Base-by-base conservation (phyloP, 2,888 invertebrate species). In the Amphipyra berbera region DNA sequence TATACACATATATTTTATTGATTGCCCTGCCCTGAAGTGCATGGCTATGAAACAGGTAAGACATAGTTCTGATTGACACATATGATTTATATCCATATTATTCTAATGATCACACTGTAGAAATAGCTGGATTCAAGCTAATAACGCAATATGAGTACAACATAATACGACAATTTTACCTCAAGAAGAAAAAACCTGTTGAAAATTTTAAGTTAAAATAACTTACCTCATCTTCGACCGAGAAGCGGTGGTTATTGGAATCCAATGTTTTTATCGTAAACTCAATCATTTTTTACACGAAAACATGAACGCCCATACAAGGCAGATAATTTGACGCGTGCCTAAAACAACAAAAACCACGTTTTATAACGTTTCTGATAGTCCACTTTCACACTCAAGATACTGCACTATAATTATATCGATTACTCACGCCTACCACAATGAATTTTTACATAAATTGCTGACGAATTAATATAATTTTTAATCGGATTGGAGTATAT, bases 251-350 rank as follows among this genome's bases (percentile, higher is more conserved):
- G 94, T 98, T 98, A 88, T 96, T 97, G 40, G 98, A 97, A 95
- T 98, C 98, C 87, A 98, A 95, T 67, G 98, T 98, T 94, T 98
- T 98, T 80, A 98, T 97, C 78, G 97, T 98, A 82, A 98, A 95
- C 82, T 97, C 96, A 95, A 98, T 97, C 97, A 97, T 97, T 86
- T 89, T 95, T 79, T 58, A 70, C 79, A 82, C 73, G 79, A 82
- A 82, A 81, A 84, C 81, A 82, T 81, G 70, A 75, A 81, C 81
- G 77, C 80, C 80, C 76, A 61, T 78, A 58, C 52, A 77, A 76
- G 68, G 72, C 73, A 78, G 74, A 79, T 74, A 80, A 78, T 71
- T 79, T 78, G 76, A 83, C 79, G 82, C 83, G 83, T 79, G 78
- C 81, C 80, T 79, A 74, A 73, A 72, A 58, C 68, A 67, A 74